Evolutionary conservation across 2,113 vertebrate species (phyloP).

Genomic region (Puffinus mauretanicus): DNA sequence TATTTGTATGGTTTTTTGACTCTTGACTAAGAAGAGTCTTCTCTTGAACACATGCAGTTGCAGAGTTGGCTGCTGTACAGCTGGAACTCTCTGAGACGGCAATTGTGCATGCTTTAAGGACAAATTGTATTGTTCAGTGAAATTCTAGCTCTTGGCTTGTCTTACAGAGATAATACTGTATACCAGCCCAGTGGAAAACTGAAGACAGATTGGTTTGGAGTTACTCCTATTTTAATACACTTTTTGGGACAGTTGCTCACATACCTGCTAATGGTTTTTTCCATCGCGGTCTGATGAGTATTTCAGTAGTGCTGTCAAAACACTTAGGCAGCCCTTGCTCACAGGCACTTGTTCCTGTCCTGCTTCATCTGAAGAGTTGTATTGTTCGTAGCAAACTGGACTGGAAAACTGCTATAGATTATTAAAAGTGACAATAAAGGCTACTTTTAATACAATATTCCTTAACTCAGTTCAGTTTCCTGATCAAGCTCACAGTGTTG

Average conservation of each 20-base stretch:
- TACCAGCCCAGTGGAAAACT: slow-evolving; percentile 16
- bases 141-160: slow-evolving; percentile 25
- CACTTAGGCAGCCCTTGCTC: background rate
- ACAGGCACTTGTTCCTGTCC: background rate
- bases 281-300: slow-evolving; percentile 32
- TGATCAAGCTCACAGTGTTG: background rate
- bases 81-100: background rate
- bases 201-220: background rate
- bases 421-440: background rate
- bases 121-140: slow-evolving; percentile 7
- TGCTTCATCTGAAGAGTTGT: background rate
- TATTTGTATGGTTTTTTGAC: background rate
- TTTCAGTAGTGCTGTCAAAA: slow-evolving; percentile 52
- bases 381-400: background rate
- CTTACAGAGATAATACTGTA: background rate
- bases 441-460: background rate
- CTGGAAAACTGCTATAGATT: background rate
- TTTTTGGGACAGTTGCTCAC: slow-evolving; percentile 29
- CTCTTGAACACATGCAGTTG: background rate
- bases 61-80: slow-evolving; percentile 4
- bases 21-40: background rate
- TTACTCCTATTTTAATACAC: background rate
- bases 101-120: background rate
- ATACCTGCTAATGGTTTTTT: slow-evolving; percentile 35
- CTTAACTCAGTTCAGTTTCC: background rate